Base-by-base conservation (phyloP, 2,888 invertebrate genomes). In the Heliconius aoede region DNA sequence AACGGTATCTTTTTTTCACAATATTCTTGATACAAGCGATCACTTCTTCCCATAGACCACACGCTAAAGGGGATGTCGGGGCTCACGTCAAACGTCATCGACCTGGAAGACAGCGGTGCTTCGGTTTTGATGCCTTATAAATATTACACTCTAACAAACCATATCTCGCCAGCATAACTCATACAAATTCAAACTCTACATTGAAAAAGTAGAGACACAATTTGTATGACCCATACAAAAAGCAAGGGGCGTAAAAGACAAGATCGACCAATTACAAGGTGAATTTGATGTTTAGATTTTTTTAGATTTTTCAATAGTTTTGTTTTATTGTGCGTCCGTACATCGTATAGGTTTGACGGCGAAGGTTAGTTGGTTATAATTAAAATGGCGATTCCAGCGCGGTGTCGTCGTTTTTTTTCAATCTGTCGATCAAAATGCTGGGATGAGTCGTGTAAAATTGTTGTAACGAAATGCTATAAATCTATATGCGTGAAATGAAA, bases 81-180 rank as follows among this genome's bases (percentile, higher is more conserved):
- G 89, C 89, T 86, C 88, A 90, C 93, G 91, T 94, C 94, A 94
- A 94, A 94, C 94, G 93, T 94, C 94, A 94, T 93, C 92, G 92
- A 90, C 84, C 85, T 90, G 90, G 90, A 92, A 94, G 93, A 94
- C 91, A 83, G 91, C 91, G 83, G 93, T 90, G 91, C 90, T 92
- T 92, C 91, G 91, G 87, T 92, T 92, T 92, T 94, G 92, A 88
- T 89, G 88, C 89, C 91, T 93, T 94, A 93, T 93, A 93, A 93
- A 93, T 92, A 93, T 89, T 90, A 90, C 88, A 88, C 81, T 87
- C 84, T 87, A 82, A 86, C 83, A 84, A 81, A 85, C 83, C 90
- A 88, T 90, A 88, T 86, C 84, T 76, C 28, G 9, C 11, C 26
- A 18, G 28, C 58, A 76, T 74, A 26, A 69, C 62, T 58, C 58